Evolutionary conservation across 2,888 invertebrate genomes (phyloP).

Genomic region (Heliconius erato): DNA sequence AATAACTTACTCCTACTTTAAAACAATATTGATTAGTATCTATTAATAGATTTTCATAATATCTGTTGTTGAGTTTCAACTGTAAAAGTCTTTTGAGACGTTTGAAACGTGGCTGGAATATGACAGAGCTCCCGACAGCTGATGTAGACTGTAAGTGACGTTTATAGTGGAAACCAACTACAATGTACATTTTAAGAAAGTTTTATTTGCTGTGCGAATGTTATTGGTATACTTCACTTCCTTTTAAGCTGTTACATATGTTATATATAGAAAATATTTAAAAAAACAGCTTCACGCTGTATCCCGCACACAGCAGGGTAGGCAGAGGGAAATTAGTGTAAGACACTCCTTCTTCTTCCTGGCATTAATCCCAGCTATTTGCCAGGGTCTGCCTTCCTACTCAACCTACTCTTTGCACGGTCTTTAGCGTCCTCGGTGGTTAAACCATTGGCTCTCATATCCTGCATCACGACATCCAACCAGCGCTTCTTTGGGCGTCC

Average conservation of each 20-base stretch:
- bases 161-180: background rate
- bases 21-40: background rate
- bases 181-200: background rate
- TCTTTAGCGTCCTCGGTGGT: too few relatives aligned
- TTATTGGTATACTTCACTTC: background rate
- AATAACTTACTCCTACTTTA: background rate
- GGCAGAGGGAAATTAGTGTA: too few relatives aligned
- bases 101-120: conserved; percentile 10
- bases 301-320: too few relatives aligned
- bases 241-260: background rate
- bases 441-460: too few relatives aligned
- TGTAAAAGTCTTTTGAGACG: conserved; percentile 19
- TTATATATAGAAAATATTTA: too few relatives aligned
- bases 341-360: too few relatives aligned
- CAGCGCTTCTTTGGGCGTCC: too few relatives aligned
- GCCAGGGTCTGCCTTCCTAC: too few relatives aligned
- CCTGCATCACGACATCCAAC: too few relatives aligned
- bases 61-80: background rate
- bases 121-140: background rate
- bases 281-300: too few relatives aligned
- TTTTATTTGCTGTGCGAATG: conserved; percentile 10
- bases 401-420: too few relatives aligned
- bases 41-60: background rate
- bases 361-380: too few relatives aligned
- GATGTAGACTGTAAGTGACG: conserved; percentile 18